Evolutionary conservation across 2,797 vertebrate species (phyloP), one percentile per base, ranked within the genome.

Genomic region (Dromococcyx pavoninus): DNA sequence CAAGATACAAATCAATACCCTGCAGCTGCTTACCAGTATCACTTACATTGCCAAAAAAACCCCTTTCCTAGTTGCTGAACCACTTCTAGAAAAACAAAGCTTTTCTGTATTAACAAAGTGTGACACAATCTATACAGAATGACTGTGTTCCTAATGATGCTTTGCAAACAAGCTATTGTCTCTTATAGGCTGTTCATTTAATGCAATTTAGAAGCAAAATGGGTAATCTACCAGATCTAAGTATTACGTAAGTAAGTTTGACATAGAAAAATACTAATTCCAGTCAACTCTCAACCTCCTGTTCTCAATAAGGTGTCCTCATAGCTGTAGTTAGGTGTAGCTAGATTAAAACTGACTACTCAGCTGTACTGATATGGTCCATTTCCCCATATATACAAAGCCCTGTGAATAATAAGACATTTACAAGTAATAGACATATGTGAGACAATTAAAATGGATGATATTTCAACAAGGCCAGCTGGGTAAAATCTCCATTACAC

Each of bases 351-450:
- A 65, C 5, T 5, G 3, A 44, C 66, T 9, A 28, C 23, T 57
- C 3, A 3, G 50, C 50, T 77, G 46, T 48, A 25, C 6, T 30
- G 11, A 37, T 19, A 24, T 1, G 7, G n/a, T 14, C 5, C 0
- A 2, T 25, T 80, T 88, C 17, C 17, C 30, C 48, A 35, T 3
- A n/a, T 1, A n/a, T 7, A 54, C 41, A 88, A 76, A 69, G 10
- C 15, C 30, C 17, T 27, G 22, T 25, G 58, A 88, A 35, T 8
- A 58, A 10, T 21, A 67, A 67, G 51, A 37, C 14, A 37, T 78
- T 58, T 56, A 0, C 3, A 84, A 62, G 10, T 16, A 39, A 65
- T 39, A 32, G 22, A 78, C 17, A 8, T 21, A 24, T 2, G 32
- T 19, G 33, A 88, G 53, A 50, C n/a, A 76, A 69, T 1, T 78